Percentiles rank a stretch among this genome's conserved stretches.
Conservation (phyloP, 1,140 invertebrate genomes). For the Aphaenogaster ashmeadi region DNA sequence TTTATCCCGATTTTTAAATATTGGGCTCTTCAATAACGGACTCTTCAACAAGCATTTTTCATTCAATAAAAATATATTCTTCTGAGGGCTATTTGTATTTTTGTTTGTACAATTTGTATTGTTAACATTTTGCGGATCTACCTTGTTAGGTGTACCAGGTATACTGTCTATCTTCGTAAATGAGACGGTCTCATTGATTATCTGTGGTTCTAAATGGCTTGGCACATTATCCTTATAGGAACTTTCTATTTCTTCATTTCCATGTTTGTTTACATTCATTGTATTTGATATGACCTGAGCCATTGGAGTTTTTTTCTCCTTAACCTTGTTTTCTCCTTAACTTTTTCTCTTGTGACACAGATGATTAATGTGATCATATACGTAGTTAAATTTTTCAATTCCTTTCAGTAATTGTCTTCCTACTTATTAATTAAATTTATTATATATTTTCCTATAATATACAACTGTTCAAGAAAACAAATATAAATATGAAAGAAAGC, state of each 20-base stretch:
- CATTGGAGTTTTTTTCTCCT: neutral
- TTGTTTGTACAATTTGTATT: neutral
- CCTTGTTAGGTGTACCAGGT: neutral
- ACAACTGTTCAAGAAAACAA: no score
- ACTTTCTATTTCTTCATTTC: neutral
- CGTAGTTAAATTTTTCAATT: neutral
- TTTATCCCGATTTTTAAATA: neutral
- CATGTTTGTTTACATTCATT: neutral
- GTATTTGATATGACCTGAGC: neutral
- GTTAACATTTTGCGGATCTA: neutral
- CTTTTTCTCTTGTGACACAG: neutral
- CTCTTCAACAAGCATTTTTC: neutral
- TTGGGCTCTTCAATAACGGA: neutral
- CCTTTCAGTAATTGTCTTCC: no score
- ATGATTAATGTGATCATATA: neutral
- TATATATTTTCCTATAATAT: no score
- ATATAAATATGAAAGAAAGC: no score
- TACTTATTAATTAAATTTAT: no score
- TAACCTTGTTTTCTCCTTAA: neutral
- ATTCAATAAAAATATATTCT: neutral
- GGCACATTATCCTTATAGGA: neutral
- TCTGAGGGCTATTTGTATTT: neutral
- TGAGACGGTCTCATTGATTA: neutral
- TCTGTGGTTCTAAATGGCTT: neutral
- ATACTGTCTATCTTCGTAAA: neutral